Evolutionary conservation across 2,888 invertebrate species (phyloP), one percentile per base, ranked within the genome.

Genomic region (Pachycephus smyrnensis): DNA sequence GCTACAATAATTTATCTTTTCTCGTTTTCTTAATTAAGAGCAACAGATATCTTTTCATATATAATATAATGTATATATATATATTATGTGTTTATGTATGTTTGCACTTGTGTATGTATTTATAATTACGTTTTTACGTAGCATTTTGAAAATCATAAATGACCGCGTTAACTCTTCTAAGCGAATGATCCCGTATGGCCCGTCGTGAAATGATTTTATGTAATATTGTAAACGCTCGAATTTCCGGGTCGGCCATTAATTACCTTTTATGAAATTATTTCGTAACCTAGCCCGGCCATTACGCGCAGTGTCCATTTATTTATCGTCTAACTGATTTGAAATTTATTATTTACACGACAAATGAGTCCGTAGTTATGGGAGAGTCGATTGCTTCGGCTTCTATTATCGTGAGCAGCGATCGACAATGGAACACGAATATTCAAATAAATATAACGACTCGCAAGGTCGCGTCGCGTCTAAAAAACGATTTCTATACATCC

Each of bases 301-400:
- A 81, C 79, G 77, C 80, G 77, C 80, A 81, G 80, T 80, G 81
- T 81, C 78, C 81, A 80, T 77, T 80, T 77, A 81, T 35, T 35
- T 35, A 35, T 35, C 35, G 35, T 80, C 81, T 81, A 80, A 82
- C 79, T 75, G 78, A 80, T 79, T 80, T 80, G 76, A 75, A 81
- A 79, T 80, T 79, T 79, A 77, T 79, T 82, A 82, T 82, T 82
- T 82, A 82, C 82, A 80, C 82, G 82, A 81, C 76, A 79, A 40
- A 80, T 77, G 78, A 75, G 77, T 79, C 73, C 77, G 30, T 68
- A 80, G 31, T 71, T 31, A 33, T 31, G 76, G 80, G 23, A 80
- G 73, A 75, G 79, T 79, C 80, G 79, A 76, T 71, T 74, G 55
- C 35, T 69, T 36, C 69, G 40, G 12, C 35, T 33, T 76, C 73